Percentiles rank a stretch among this genome's conserved stretches.
Evolutionary conservation across 2,797 vertebrate genomes (phyloP).

Genomic region (Neoniphon sammara): DNA sequence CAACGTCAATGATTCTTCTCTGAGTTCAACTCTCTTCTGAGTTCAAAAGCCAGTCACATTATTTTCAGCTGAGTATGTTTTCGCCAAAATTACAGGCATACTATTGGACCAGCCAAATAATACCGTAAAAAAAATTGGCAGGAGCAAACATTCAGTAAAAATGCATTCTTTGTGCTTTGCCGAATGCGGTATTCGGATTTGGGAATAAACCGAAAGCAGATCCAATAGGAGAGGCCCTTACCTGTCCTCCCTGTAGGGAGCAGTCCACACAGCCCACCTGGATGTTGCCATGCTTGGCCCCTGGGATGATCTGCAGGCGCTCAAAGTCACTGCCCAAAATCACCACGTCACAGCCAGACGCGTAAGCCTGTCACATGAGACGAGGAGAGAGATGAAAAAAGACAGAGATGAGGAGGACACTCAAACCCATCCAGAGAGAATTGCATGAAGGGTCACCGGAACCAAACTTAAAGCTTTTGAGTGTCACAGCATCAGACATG

Average conservation of each 20-base stretch:
- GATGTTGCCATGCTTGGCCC: slow-evolving; percentile 97
- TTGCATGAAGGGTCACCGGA: slow-evolving; percentile 39
- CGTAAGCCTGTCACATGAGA: slow-evolving; percentile 88
- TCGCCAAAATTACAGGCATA: no score
- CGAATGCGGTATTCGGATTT: not conserved
- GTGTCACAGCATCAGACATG: slow-evolving; percentile 42
- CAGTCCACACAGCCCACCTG: slow-evolving; percentile 98
- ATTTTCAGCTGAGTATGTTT: no score
- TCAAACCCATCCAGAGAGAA: slow-evolving; percentile 20
- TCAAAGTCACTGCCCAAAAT: slow-evolving; percentile 97
- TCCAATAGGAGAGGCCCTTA: slow-evolving; percentile 69
- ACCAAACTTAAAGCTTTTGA: not conserved
- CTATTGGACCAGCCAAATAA: no score
- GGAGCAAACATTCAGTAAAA: not conserved
- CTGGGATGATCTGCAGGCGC: slow-evolving; percentile 97
- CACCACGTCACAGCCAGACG: slow-evolving; percentile 98
- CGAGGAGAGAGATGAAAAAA: slow-evolving; percentile 31
- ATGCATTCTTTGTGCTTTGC: not conserved
- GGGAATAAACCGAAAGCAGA: not conserved
- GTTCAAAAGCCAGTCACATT: no score
- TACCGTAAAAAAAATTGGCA: no score
- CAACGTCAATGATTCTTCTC: no score
- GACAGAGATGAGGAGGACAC: slow-evolving; percentile 30
- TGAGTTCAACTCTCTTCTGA: no score
- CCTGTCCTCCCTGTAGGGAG: slow-evolving; percentile 94